Evolutionary conservation across 2,888 invertebrate genomes (phyloP).

Genomic region (Latheticus oryzae): DNA sequence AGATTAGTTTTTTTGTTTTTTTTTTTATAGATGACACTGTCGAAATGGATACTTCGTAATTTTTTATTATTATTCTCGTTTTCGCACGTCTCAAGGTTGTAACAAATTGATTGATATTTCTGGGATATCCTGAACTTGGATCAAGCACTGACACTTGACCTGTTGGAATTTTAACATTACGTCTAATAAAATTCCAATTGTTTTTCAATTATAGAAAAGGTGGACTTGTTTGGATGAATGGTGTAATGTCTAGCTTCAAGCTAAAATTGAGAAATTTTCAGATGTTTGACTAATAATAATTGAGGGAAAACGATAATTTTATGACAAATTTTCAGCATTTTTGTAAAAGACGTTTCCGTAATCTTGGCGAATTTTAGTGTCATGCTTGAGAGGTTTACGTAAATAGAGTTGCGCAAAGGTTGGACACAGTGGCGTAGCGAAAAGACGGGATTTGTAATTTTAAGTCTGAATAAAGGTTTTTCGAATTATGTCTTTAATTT

Average conservation of each 20-base stretch:
- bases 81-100: too few species aligned
- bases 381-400: slow-evolving; percentile 14
- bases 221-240: slow-evolving; percentile 8
- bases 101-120: too few species aligned
- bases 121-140: too few species aligned
- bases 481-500: slow-evolving; percentile 3
- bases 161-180: slow-evolving; percentile 5
- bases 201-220: too few species aligned
- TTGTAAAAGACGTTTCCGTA: slow-evolving; percentile 23
- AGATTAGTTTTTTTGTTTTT: slow-evolving; percentile 13
- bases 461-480: neutral
- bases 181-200: too few species aligned
- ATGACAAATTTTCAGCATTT: slow-evolving; percentile 26
- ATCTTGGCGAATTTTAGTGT: slow-evolving; percentile 27
- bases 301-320: slow-evolving; percentile 17
- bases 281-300: slow-evolving; percentile 11
- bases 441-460: too few species aligned
- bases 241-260: neutral
- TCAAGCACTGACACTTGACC: slow-evolving; percentile 5
- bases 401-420: slow-evolving; percentile 11
- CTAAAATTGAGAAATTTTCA: slow-evolving; percentile 8
- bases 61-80: slow-evolving; percentile 4
- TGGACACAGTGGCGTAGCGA: too few species aligned
- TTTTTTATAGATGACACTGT: slow-evolving; percentile 26
- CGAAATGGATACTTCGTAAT: slow-evolving; percentile 35